These are phyloP conservation scores for Cheumatopsyche charites DNA, from an alignment of 1,140 invertebrate species.

Conservation along the genomic window DNA sequence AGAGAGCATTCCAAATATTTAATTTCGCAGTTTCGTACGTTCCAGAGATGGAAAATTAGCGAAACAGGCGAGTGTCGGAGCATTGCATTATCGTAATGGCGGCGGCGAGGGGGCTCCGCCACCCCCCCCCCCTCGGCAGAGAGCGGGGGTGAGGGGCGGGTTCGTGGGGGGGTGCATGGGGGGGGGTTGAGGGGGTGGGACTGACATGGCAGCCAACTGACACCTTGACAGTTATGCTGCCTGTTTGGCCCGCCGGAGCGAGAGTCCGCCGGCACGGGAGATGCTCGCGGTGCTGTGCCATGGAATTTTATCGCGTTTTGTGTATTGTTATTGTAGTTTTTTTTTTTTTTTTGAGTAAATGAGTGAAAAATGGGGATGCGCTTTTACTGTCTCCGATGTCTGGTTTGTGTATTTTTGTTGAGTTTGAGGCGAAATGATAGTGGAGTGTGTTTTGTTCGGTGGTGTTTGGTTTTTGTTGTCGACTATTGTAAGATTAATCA, in stretches of 20 bases:
- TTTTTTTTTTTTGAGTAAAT: no score
- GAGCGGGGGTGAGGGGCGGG: conserved; percentile 28
- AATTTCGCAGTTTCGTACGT: conserved; percentile 37
- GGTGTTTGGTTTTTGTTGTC: no score
- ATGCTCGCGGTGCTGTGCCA: not conserved
- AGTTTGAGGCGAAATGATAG: no score
- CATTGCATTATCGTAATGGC: conserved; percentile 47
- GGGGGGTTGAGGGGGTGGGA: conserved; percentile 29
- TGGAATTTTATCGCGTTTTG: no score
- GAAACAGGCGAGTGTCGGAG: conserved; percentile 37
- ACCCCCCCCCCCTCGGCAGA: not conserved
- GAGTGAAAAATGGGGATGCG: no score
- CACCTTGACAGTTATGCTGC: conserved; percentile 49
- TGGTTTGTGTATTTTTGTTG: no score
- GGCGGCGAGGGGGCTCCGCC: conserved; percentile 24
- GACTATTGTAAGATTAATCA: no score
- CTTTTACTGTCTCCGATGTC: no score
- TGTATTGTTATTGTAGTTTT: no score
- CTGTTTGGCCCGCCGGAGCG: conserved; percentile 42
- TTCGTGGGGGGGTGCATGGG: conserved; percentile 22
- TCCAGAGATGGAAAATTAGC: conserved; percentile 41
- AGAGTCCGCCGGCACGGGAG: conserved; percentile 5
- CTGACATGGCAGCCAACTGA: conserved; percentile 50
- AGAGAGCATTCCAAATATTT: conserved; percentile 41
- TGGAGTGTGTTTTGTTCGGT: no score